Conservation (phyloP, 2,888 invertebrate species). For the Portevinia maculata region DNA sequence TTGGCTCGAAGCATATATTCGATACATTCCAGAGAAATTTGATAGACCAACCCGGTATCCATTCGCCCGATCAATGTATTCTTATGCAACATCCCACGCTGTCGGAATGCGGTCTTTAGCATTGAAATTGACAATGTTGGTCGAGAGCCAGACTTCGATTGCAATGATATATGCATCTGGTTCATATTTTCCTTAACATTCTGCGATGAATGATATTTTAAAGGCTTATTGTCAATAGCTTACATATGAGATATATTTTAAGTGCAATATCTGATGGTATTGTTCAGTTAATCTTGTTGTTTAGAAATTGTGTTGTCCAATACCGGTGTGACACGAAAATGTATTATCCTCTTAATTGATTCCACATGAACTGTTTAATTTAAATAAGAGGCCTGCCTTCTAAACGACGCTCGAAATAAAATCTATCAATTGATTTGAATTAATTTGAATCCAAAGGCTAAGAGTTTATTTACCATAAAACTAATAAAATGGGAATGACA, state of each 20-base stretch:
- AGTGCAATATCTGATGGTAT: not conserved
- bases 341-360: not conserved
- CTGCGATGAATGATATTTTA: slow-evolving; percentile 23
- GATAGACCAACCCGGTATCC: slow-evolving; percentile 40
- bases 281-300: not conserved
- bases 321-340: not conserved
- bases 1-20: slow-evolving; percentile 11
- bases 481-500: no score
- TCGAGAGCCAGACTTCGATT: slow-evolving; percentile 52
- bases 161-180: slow-evolving; percentile 63
- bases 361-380: not conserved
- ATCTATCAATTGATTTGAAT: no score
- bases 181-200: slow-evolving; percentile 51
- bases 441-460: no score
- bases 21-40: slow-evolving; percentile 61
- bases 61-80: slow-evolving; percentile 9
- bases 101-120: slow-evolving; percentile 67
- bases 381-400: not conserved
- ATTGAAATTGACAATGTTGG: slow-evolving; percentile 61
- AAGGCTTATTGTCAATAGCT: slow-evolving; percentile 26
- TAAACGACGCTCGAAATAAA: not conserved
- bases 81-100: slow-evolving; percentile 68
- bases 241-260: not conserved
- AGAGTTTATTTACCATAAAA: no score
- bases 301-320: slow-evolving; percentile 1